Conservation (phyloP, 2,797 vertebrate species). For the Sebastes taczanowskii region DNA sequence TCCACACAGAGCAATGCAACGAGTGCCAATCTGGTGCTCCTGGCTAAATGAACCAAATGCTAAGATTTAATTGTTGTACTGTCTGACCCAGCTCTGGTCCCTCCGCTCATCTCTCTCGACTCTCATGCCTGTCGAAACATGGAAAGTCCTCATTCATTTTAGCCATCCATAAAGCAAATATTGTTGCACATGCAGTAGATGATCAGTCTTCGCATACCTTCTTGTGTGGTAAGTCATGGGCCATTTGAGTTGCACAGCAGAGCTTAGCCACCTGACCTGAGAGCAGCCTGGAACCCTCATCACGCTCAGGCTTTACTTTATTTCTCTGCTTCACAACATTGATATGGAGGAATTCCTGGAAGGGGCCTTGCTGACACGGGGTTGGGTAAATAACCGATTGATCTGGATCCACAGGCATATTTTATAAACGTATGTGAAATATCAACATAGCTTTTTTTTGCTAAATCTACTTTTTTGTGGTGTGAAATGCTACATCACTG, state of each 20-base stretch:
- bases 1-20: neutral
- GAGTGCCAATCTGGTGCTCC: neutral
- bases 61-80: constrained; percentile 53
- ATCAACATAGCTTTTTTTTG: constrained; percentile 44
- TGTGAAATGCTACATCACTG: constrained; percentile 51
- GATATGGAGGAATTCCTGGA: constrained; percentile 90
- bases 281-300: constrained; percentile 94
- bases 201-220: constrained; percentile 96
- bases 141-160: constrained; percentile 99
- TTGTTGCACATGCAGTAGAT: constrained; percentile 98
- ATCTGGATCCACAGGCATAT: constrained; percentile 65
- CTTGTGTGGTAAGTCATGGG: constrained; percentile 99
- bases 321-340: constrained; percentile 89
- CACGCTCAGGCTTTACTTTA: constrained; percentile 91
- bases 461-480: constrained; percentile 38
- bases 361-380: constrained; percentile 61
- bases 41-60: constrained; percentile 25
- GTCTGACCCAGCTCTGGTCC: constrained; percentile 51
- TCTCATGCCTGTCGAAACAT: constrained; percentile 91
- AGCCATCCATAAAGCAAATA: constrained; percentile 99
- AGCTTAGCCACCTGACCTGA: constrained; percentile 89
- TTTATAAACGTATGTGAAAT: constrained; percentile 54
- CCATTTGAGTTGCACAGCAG: constrained; percentile 87
- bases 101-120: constrained; percentile 85
- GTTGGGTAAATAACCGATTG: constrained; percentile 68